phyloP scores from a whole-genome alignment of 2,113 vertebrate species.

The Gavia stellata region DNA sequence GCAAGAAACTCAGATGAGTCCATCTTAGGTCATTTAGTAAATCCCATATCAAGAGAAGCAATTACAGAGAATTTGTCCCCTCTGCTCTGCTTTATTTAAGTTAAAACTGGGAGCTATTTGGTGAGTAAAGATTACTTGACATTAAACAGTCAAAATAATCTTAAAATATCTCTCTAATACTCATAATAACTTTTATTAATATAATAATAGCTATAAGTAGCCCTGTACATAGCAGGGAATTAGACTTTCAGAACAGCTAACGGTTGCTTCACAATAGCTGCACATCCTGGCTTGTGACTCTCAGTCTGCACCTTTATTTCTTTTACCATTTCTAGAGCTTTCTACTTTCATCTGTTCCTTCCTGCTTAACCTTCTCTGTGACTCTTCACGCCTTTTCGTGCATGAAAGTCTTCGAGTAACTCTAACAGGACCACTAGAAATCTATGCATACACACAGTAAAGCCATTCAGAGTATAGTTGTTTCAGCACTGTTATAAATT shows the following conservation, averaged over 20 bases:
- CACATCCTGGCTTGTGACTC: neutral
- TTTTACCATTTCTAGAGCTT: neutral
- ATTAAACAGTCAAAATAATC: neutral
- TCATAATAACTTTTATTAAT: neutral
- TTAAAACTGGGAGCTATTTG: neutral
- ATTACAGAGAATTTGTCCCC: neutral
- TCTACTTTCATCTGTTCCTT: neutral
- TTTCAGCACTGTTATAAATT: neutral
- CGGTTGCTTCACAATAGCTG: neutral
- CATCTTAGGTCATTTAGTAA: neutral
- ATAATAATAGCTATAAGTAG: neutral
- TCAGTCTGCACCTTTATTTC: neutral
- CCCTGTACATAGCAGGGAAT: fast-evolving
- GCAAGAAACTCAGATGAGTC: neutral
- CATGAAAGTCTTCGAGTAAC: neutral
- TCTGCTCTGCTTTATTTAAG: neutral
- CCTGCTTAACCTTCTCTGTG: neutral
- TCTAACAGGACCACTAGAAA: neutral
- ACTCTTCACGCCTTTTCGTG: neutral
- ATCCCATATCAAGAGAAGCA: neutral
- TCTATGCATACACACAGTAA: neutral
- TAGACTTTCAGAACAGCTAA: neutral
- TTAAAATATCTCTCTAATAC: neutral
- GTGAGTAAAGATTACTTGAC: neutral
- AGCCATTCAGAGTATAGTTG: neutral